Evolutionary conservation across 1,140 invertebrate species (phyloP).

Genomic region (Bombus confusus): DNA sequence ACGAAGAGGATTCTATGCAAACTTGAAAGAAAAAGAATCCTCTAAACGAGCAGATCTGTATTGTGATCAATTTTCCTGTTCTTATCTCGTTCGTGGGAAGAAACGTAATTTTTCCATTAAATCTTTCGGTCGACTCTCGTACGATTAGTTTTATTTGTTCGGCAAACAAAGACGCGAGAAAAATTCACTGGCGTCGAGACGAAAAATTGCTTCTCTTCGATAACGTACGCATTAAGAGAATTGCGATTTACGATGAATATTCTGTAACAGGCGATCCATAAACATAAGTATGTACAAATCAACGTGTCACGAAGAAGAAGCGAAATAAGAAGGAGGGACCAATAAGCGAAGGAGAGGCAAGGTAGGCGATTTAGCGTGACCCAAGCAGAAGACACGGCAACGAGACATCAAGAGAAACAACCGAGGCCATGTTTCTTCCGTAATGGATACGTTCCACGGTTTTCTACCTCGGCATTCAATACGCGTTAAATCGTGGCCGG

Average conservation of each 20-base stretch:
- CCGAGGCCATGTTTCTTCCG: slow-evolving; percentile 25
- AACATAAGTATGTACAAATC: background rate
- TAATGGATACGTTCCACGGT: slow-evolving; percentile 25
- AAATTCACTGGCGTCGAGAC: no score
- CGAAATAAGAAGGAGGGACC: background rate
- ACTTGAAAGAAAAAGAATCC: background rate
- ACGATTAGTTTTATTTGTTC: background rate
- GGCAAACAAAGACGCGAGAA: background rate
- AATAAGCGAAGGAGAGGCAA: no score
- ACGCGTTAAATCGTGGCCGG: slow-evolving; percentile 14
- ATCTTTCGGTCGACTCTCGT: background rate
- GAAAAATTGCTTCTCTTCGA: no score
- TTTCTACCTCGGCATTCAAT: slow-evolving; percentile 12
- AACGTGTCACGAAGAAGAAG: background rate
- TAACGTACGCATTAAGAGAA: background rate
- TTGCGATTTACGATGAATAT: background rate
- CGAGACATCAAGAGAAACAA: slow-evolving; percentile 16
- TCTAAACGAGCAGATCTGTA: background rate
- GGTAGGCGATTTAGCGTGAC: slow-evolving; percentile 13
- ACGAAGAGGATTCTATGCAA: background rate
- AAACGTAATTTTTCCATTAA: background rate
- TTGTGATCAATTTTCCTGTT: background rate
- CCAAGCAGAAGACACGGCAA: slow-evolving; percentile 18
- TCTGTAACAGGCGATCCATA: background rate
- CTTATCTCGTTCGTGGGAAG: background rate